phyloP scores from a whole-genome alignment of 2,797 vertebrate species.

The Notolabrus celidotus region DNA sequence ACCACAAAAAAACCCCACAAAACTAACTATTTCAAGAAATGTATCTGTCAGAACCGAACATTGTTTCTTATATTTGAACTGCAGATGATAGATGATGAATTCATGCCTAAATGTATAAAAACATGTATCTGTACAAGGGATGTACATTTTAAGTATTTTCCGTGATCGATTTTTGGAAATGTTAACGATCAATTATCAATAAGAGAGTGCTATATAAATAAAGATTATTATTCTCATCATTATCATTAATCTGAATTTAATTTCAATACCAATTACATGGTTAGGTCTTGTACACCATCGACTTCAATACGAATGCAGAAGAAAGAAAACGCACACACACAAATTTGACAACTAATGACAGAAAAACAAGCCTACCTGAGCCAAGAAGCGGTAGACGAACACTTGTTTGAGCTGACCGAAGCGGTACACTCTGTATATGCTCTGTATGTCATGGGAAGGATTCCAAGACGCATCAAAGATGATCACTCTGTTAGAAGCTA shows the following conservation, averaged over 20 bases:
- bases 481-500: constrained; percentile 95
- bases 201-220: too few relatives aligned
- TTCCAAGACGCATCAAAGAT: constrained; percentile 99
- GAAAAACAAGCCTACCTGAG: constrained; percentile 85
- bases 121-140: too few relatives aligned
- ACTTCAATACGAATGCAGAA: not conserved
- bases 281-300: too few relatives aligned
- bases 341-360: not conserved
- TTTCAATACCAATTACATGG: too few relatives aligned
- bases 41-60: too few relatives aligned
- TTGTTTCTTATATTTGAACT: not conserved
- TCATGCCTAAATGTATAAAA: not conserved
- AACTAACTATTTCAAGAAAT: too few relatives aligned
- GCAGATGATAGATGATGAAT: not conserved
- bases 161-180: too few relatives aligned
- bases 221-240: too few relatives aligned
- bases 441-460: constrained; percentile 96
- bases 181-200: too few relatives aligned
- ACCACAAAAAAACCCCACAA: too few relatives aligned
- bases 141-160: too few relatives aligned
- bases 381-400: constrained; percentile 96
- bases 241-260: too few relatives aligned
- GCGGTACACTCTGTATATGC: constrained; percentile 98
- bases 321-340: not conserved
- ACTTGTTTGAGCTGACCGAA: constrained; percentile 95